A percentile compares a stretch with the other conserved stretches of the same genome.
Conservation (phyloP, 2,797 vertebrate species). For the Characodon lateralis region DNA sequence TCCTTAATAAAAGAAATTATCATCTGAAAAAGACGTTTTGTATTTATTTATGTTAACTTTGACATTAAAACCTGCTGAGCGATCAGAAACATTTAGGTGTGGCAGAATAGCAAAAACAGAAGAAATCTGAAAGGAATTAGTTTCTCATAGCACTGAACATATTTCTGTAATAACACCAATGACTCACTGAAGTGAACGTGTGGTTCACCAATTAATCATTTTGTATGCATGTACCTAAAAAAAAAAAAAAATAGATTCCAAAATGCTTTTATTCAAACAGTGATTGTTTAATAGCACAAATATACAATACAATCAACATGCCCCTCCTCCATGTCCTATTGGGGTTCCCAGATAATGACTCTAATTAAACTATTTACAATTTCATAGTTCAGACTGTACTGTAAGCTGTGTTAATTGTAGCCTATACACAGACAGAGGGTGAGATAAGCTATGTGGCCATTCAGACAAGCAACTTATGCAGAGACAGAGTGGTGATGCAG, state of each 20-base stretch:
- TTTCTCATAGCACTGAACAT: not conserved
- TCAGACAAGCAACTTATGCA: slow-evolving; percentile 25
- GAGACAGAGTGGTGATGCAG: slow-evolving; percentile 29
- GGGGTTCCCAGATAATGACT: slow-evolving; percentile 79
- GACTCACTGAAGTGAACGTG: not conserved
- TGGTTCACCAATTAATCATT: not conserved
- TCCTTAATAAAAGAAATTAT: not conserved
- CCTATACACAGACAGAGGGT: slow-evolving; percentile 37
- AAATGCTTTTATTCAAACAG: slow-evolving; percentile 68
- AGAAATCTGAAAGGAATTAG: not conserved
- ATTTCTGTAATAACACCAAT: not conserved
- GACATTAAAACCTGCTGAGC: not conserved
- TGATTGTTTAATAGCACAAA: slow-evolving; percentile 81
- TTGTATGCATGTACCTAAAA: not conserved
- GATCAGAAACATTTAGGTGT: not conserved
- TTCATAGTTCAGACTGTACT: slow-evolving; percentile 60
- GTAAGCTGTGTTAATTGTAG: slow-evolving; percentile 72
- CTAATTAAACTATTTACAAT: slow-evolving; percentile 82
- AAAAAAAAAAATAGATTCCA: slow-evolving; percentile 18
- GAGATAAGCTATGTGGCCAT: slow-evolving; percentile 17
- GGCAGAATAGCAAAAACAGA: not conserved
- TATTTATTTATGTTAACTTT: not conserved
- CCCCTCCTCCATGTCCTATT: slow-evolving; percentile 67
- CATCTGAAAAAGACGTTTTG: not conserved
- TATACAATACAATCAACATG: slow-evolving; percentile 76